phyloP scores from a whole-genome alignment of 2,797 vertebrate genomes.

The Botia almorhae region DNA sequence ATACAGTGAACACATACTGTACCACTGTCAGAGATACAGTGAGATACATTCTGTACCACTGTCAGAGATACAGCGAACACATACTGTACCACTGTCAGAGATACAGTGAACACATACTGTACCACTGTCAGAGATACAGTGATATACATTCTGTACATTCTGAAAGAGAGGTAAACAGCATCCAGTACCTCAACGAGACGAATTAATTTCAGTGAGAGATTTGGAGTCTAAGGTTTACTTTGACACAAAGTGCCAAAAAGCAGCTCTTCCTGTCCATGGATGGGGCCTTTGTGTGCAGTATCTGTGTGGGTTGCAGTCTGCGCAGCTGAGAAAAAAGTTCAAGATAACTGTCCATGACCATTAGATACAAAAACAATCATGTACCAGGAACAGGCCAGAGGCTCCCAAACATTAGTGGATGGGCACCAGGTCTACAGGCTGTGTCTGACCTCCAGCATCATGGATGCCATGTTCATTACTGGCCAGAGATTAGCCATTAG shows the following conservation, averaged over 20 bases:
- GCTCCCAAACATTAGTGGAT: not conserved
- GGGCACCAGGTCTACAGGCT: not conserved
- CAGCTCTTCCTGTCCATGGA: conserved; percentile 34
- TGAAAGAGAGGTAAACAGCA: conserved; percentile 52
- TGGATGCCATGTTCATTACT: not conserved
- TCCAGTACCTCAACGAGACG: conserved; percentile 57
- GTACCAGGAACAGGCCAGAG: not conserved
- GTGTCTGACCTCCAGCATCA: not conserved
- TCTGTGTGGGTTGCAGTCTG: not conserved
- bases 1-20: too few relatives aligned
- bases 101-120: not conserved
- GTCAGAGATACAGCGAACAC: too few relatives aligned
- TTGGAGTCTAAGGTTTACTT: conserved; percentile 44
- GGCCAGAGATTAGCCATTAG: conserved; percentile 6
- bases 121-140: too few relatives aligned
- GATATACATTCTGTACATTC: not conserved
- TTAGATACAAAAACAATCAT: not conserved
- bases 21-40: not conserved
- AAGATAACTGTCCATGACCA: conserved; percentile 3
- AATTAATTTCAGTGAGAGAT: conserved; percentile 37
- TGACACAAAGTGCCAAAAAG: conserved; percentile 18
- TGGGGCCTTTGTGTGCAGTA: not conserved
- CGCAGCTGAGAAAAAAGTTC: conserved; percentile 7
- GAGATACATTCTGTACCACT: too few relatives aligned
- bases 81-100: not conserved